Percentiles rank a stretch among this genome's conserved stretches.
Evolutionary conservation across 2,888 invertebrate species (phyloP).

Genomic region (Mycogona germanica): DNA sequence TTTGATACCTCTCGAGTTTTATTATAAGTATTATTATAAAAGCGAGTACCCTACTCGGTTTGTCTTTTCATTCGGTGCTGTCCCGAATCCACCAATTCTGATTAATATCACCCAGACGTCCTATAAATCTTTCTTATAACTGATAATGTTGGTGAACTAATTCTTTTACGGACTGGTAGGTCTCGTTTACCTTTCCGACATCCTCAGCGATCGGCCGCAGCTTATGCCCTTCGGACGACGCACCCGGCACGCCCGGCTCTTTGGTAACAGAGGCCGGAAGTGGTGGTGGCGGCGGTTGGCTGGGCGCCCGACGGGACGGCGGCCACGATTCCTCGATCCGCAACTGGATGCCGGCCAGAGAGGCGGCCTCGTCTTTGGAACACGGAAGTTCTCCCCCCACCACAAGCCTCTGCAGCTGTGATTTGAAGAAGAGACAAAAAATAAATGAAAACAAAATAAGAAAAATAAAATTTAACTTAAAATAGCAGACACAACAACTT

Average conservation of each 20-base stretch:
- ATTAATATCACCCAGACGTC: too few species aligned
- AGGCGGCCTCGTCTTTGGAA: constrained; percentile 48
- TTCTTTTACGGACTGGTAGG: not conserved
- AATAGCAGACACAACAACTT: too few species aligned
- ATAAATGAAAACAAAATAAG: too few species aligned
- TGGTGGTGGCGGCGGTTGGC: constrained; percentile 2
- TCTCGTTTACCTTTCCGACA: constrained; percentile 22
- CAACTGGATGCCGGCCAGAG: constrained; percentile 48
- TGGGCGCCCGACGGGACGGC: constrained; percentile 27
- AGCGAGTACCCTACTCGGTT: too few species aligned
- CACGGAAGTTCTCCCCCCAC: constrained; percentile 47
- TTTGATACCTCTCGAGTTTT: too few species aligned
- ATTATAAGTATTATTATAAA: too few species aligned
- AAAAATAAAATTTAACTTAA: too few species aligned
- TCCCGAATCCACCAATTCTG: too few species aligned
- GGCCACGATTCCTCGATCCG: constrained; percentile 45
- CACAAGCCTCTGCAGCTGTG: constrained; percentile 46
- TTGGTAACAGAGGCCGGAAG: constrained; percentile 3
- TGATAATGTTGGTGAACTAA: too few species aligned
- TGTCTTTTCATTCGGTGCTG: too few species aligned
- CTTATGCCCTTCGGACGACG: constrained; percentile 21
- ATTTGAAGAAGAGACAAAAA: too few species aligned
- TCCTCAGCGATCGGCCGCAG: constrained; percentile 24
- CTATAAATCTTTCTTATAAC: too few species aligned
- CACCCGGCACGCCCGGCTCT: constrained; percentile 12